phyloP scores from a whole-genome alignment of 1,140 invertebrate species.

The Xylocopa sonorina region DNA sequence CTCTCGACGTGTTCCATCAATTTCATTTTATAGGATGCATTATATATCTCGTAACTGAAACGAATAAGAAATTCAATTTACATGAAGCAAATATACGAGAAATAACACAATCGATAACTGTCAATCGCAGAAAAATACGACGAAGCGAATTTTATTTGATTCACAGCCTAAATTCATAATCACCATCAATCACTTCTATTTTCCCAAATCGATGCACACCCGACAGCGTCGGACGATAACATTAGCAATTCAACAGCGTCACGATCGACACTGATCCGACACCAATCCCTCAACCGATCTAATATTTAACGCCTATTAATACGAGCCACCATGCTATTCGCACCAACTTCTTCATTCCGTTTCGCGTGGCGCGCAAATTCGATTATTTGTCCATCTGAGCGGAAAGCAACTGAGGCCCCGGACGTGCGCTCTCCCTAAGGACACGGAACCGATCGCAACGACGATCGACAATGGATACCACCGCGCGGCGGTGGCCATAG shows the following conservation, averaged over 20 bases:
- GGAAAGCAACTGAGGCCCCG: background rate
- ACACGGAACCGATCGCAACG: background rate
- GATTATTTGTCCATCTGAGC: background rate
- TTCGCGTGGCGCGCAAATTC: background rate
- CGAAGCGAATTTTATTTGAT: background rate
- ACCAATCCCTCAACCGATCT: background rate
- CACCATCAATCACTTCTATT: no score
- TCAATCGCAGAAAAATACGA: no score
- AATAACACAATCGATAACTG: no score
- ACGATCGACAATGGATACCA: conserved; percentile 38
- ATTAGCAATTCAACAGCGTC: background rate
- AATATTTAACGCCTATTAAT: background rate
- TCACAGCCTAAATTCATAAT: background rate
- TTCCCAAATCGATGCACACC: background rate
- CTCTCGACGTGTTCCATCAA: no score
- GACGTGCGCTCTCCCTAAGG: background rate
- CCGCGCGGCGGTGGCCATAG: no score
- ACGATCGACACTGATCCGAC: background rate
- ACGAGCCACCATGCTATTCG: no score
- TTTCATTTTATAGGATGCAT: no score
- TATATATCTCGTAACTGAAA: no score
- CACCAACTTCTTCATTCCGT: background rate
- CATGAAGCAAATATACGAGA: no score
- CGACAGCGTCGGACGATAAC: background rate
- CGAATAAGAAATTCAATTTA: no score